Base-by-base conservation (phyloP, 2,113 vertebrate genomes). In the Benitochromis conjunctus region DNA sequence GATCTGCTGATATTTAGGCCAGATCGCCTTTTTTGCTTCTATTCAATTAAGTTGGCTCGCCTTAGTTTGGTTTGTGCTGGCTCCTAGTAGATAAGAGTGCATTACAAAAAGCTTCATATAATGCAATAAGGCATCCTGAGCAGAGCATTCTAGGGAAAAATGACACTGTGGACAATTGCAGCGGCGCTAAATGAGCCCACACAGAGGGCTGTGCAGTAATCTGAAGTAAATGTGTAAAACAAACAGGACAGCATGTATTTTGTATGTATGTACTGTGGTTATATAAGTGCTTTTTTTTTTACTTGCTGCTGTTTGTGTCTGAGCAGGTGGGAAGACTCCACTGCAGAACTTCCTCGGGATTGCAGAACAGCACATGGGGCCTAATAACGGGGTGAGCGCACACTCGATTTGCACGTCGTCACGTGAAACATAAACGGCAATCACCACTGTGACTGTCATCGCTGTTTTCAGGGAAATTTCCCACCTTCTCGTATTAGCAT, bases 301-400 rank as follows among this genome's bases (percentile, higher is more conserved):
- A 76, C 82, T 81, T 76, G 69, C 48, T 13, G 9, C 19, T 90
- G 41, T 84, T 26, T 82, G 56, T 62, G 36, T 77, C 13, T 84
- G 91, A 3, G 60, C 94, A 99, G 98, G 97, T 69, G 96, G 97
- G 82, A 99, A 97, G 94, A 99, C 99, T 4, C 98, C 99, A 2
- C 95, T 99, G 57, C 99, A 99, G 92, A 99, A 98, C 85, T 99
- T 99, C 94, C 96, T 99, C 54, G 99, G 98, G 82, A 99, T 99
- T 9, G 99, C 98, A 0, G 99, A 99, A 92, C 99, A 99, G 94
- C 99, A 99, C 3, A 96, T 99, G 92, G 98, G 98, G 31, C 97
- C 97, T 55, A 98, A 97, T 93, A 99, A 98, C 0, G 97, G 96
- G 93, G 98, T 99, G 91, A 97, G 98, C 92, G 51, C 18, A 43